phyloP scores from a whole-genome alignment of 1,140 invertebrate species.

The Cotesia glomerata region DNA sequence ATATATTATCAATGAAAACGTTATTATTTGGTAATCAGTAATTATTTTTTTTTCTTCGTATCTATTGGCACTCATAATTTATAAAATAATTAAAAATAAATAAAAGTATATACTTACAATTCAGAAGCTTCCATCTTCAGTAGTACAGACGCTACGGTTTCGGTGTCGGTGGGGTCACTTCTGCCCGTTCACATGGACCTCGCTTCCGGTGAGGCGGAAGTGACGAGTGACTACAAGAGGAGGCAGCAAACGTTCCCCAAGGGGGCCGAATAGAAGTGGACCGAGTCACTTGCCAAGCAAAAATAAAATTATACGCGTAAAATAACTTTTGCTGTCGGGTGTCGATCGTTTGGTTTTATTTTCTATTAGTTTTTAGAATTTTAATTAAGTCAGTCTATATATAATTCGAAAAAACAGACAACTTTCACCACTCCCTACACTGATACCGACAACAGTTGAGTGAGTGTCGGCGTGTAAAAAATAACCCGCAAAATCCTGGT shows the following conservation, averaged over 20 bases:
- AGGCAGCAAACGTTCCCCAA: conserved; percentile 16
- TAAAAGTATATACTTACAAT: conserved; percentile 51
- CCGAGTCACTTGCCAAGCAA: background rate
- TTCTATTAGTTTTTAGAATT: background rate
- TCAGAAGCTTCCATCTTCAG: conserved; percentile 58
- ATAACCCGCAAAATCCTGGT: conserved; percentile 3
- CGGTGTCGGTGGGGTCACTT: conserved; percentile 18
- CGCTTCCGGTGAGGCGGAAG: conserved; percentile 53
- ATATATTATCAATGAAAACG: too few relatives aligned
- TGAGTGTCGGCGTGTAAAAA: background rate
- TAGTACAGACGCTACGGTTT: conserved; percentile 19
- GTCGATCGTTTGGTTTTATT: background rate
- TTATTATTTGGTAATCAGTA: too few relatives aligned
- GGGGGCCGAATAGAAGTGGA: background rate
- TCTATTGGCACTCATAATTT: too few relatives aligned
- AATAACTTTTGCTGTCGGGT: background rate
- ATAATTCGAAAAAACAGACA: background rate
- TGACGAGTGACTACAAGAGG: conserved; percentile 30
- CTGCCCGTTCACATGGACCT: conserved; percentile 48
- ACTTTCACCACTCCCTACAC: too few relatives aligned
- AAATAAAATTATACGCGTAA: background rate
- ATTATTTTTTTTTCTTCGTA: too few relatives aligned
- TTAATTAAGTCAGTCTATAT: background rate
- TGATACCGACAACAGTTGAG: too few relatives aligned
- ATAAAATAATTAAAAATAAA: background rate